A percentile compares a stretch with the other conserved stretches of the same genome.
These are phyloP conservation scores for Cydia strobilella DNA, from an alignment of 1,140 invertebrate species.

Conservation along the genomic window DNA sequence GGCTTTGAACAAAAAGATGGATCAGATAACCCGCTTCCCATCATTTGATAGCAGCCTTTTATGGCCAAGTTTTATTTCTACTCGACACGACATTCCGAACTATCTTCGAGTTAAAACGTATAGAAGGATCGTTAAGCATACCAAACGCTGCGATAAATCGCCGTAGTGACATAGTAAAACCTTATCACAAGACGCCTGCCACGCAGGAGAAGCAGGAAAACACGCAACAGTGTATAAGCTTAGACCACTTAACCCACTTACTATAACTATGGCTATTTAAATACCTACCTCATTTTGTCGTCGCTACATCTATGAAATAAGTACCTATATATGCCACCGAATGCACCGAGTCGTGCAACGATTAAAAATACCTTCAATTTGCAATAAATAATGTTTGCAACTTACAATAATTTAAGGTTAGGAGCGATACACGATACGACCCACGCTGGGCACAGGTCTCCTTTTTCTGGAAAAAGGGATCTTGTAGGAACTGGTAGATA, in stretches of 20 bases:
- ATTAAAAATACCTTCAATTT: too few species aligned
- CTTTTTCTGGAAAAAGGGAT: too few species aligned
- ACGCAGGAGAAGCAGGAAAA: background rate
- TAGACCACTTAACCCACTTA: background rate
- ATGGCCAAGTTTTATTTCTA: constrained; percentile 60
- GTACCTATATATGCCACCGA: too few species aligned
- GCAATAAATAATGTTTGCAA: too few species aligned
- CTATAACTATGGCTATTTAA: background rate
- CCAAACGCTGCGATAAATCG: constrained; percentile 9
- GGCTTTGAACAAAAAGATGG: constrained; percentile 38
- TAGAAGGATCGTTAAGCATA: constrained; percentile 12
- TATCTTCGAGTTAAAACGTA: constrained; percentile 53
- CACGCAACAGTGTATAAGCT: constrained; percentile 10
- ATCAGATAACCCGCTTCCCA: constrained; percentile 55
- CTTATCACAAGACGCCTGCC: constrained; percentile 19
- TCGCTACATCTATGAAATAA: too few species aligned
- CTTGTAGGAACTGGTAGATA: too few species aligned
- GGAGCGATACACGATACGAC: too few species aligned
- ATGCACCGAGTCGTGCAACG: too few species aligned
- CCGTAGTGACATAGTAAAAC: constrained; percentile 26
- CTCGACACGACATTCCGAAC: constrained; percentile 60
- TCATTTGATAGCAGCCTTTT: constrained; percentile 59
- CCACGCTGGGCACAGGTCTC: too few species aligned
- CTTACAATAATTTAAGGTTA: too few species aligned
- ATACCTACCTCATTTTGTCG: too few species aligned